These are phyloP conservation scores for Chloropsis hardwickii DNA, from an alignment of 2,113 vertebrate genomes.

Conservation along the genomic window DNA sequence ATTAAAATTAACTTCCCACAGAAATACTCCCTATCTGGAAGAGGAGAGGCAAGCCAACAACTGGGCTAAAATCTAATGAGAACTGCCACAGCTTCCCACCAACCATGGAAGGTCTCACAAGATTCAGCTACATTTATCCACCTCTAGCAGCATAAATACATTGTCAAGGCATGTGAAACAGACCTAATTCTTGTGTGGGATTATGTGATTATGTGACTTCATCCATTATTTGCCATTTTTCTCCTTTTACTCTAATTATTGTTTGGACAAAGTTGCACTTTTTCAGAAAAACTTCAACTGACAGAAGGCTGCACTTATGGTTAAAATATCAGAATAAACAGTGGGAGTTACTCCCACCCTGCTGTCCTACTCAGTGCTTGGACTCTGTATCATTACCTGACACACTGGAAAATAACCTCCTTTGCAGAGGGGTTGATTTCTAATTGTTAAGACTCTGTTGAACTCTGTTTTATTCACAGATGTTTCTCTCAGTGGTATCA, in stretches of 20 bases:
- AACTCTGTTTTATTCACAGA: neutral
- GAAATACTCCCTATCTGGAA: neutral
- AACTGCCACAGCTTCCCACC: neutral
- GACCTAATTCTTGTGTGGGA: neutral
- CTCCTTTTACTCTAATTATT: neutral
- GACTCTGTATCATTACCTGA: neutral
- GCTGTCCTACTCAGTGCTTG: neutral
- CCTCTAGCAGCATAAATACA: neutral
- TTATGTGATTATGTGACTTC: neutral
- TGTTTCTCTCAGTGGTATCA: neutral
- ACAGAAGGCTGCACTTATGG: neutral
- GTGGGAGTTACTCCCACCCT: neutral
- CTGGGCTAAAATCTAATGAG: neutral
- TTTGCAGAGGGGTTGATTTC: neutral
- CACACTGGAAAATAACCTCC: neutral
- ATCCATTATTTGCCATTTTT: neutral
- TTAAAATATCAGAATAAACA: neutral
- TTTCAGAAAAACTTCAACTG: neutral
- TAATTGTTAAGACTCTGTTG: neutral
- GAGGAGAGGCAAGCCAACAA: neutral
- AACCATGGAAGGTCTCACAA: neutral
- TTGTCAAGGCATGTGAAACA: neutral
- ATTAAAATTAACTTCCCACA: neutral
- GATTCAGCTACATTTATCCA: neutral
- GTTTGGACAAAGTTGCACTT: neutral